Evolutionary conservation across 2,888 invertebrate genomes (phyloP).

Genomic region (Limnephilus auricula): DNA sequence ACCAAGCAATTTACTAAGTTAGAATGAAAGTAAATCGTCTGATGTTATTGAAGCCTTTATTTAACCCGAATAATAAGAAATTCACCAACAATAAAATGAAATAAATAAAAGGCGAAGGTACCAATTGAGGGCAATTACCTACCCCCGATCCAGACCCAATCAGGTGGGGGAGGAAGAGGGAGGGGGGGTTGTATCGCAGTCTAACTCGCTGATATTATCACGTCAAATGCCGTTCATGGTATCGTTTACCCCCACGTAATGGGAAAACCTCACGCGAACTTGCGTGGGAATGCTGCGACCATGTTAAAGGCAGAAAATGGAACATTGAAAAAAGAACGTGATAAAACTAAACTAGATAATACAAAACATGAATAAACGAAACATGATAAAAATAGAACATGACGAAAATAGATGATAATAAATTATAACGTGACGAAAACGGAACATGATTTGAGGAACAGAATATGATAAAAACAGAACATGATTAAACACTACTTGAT

Average conservation of each 20-base stretch:
- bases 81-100: background rate
- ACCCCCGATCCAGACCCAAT: background rate
- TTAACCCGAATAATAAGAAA: background rate
- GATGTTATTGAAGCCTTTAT: background rate
- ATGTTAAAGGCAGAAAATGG: background rate
- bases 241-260: constrained; percentile 42
- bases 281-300: background rate
- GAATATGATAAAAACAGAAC: too few species aligned
- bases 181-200: constrained; percentile 30
- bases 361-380: too few species aligned
- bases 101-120: constrained; percentile 6
- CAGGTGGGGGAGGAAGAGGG: background rate
- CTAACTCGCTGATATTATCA: constrained; percentile 47
- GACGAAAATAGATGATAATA: too few species aligned
- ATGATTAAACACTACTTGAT: too few species aligned
- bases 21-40: background rate
- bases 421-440: too few species aligned
- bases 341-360: too few species aligned
- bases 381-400: too few species aligned
- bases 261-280: background rate
- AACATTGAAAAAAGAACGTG: background rate
- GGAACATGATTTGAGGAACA: too few species aligned
- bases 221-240: constrained; percentile 51
- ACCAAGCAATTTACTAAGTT: background rate
- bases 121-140: constrained; percentile 42